A percentile compares a stretch with the other conserved stretches of the same genome.
These are phyloP conservation scores for Caenorhabditis latens DNA, from an alignment of 1,140 invertebrate species.

Conservation along the genomic window DNA sequence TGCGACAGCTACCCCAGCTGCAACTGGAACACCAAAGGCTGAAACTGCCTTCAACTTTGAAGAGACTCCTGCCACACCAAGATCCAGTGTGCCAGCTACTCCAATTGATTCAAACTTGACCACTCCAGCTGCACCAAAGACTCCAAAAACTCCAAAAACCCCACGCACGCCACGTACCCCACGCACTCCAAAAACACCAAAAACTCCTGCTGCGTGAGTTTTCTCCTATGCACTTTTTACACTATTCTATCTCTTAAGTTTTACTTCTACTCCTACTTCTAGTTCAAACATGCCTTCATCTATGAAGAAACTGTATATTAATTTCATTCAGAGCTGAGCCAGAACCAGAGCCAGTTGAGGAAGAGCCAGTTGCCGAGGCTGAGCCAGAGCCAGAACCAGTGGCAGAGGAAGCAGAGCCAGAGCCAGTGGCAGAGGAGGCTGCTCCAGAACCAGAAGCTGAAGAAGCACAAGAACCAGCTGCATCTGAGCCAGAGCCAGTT, in stretches of 20 bases:
- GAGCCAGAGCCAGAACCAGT: constrained; percentile 63
- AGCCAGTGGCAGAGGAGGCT: constrained; percentile 47
- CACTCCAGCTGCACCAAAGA: constrained; percentile 71
- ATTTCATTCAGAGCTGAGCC: constrained; percentile 12
- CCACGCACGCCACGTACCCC: constrained; percentile 70
- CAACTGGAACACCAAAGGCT: constrained; percentile 62
- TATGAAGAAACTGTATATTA: too few species aligned
- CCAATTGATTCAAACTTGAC: constrained; percentile 42
- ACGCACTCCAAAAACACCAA: constrained; percentile 71
- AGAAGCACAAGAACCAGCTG: constrained; percentile 46
- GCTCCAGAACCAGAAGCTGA: constrained; percentile 57
- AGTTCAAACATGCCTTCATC: background rate
- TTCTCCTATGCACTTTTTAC: background rate
- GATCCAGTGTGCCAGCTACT: constrained; percentile 41
- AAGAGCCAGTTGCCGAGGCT: background rate
- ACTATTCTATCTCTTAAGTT: background rate
- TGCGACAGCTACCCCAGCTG: constrained; percentile 41
- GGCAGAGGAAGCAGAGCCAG: constrained; percentile 33
- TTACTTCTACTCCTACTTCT: background rate
- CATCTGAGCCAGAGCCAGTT: constrained; percentile 12
- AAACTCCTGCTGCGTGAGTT: constrained; percentile 58
- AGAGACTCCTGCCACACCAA: constrained; percentile 70
- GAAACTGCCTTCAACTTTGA: constrained; percentile 68
- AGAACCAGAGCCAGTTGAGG: constrained; percentile 59
- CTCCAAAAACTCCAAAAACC: constrained; percentile 61